Conservation (phyloP, 2,888 invertebrate genomes). For the Pterostichus madidus region DNA sequence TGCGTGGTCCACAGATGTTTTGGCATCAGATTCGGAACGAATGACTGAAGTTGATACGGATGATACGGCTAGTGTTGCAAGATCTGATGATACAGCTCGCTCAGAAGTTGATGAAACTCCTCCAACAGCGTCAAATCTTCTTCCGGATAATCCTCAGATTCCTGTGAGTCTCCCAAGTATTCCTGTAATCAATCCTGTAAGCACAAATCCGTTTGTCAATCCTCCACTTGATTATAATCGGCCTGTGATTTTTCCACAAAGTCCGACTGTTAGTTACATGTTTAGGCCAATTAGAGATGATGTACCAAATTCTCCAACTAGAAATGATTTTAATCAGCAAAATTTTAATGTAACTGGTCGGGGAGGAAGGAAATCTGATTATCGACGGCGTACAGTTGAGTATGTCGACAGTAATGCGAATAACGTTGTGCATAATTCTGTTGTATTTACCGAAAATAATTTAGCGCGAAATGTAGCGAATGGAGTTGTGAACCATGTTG, state of each 20-base stretch:
- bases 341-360: slow-evolving; percentile 75
- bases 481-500: slow-evolving; percentile 51
- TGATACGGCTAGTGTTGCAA: slow-evolving; percentile 81
- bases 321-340: slow-evolving; percentile 71
- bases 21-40: slow-evolving; percentile 94
- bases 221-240: slow-evolving; percentile 50
- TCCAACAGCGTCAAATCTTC: slow-evolving; percentile 68
- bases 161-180: slow-evolving; percentile 11
- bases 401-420: slow-evolving; percentile 78
- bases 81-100: slow-evolving; percentile 88
- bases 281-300: slow-evolving; percentile 76
- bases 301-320: slow-evolving; percentile 73
- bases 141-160: slow-evolving; percentile 63
- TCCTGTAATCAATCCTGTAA: slow-evolving; percentile 71
- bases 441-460: slow-evolving; percentile 70
- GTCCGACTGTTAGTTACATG: slow-evolving; percentile 67
- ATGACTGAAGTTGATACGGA: slow-evolving; percentile 86
- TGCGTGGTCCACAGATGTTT: slow-evolving; percentile 98
- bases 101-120: slow-evolving; percentile 79
- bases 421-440: slow-evolving; percentile 71
- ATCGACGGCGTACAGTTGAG: slow-evolving; percentile 75
- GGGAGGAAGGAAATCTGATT: slow-evolving; percentile 75
- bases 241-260: slow-evolving; percentile 45
- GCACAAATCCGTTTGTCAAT: slow-evolving; percentile 67
- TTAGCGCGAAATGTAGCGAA: slow-evolving; percentile 46